Conservation (phyloP, 2,888 invertebrate genomes). For the Gasteruption jaculator region DNA sequence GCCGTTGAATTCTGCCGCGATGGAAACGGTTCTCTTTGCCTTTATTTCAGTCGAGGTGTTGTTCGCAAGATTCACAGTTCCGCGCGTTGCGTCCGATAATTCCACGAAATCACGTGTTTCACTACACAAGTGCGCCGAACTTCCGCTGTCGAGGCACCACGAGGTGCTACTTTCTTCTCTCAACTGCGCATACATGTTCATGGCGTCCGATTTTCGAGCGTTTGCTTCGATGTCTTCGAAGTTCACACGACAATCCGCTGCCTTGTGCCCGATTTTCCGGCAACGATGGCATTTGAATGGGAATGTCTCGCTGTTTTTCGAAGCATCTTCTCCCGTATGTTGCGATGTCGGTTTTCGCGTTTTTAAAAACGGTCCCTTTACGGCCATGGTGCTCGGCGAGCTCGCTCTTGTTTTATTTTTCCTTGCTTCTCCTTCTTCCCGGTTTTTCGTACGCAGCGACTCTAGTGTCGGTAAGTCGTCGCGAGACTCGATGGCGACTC, state of each 20-base stretch:
- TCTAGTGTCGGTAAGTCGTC: too few relatives aligned
- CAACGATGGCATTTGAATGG: slow-evolving; percentile 7
- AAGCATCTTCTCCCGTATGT: slow-evolving; percentile 4
- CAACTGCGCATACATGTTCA: slow-evolving; percentile 1
- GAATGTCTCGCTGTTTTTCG: slow-evolving; percentile 1
- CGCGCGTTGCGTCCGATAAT: slow-evolving; percentile 6
- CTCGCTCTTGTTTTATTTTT: too few relatives aligned
- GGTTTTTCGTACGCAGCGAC: slow-evolving; percentile 10
- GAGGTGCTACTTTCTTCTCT: neutral
- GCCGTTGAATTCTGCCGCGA: slow-evolving; percentile 1
- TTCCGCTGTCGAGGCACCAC: slow-evolving; percentile 22
- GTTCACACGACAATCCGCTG: slow-evolving; percentile 9
- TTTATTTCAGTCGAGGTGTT: slow-evolving; percentile 15
- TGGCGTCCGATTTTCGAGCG: neutral
- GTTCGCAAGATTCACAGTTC: slow-evolving; percentile 18
- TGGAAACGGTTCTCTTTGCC: slow-evolving; percentile 10
- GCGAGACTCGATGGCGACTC: too few relatives aligned
- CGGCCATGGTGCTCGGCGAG: too few relatives aligned
- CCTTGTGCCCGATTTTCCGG: slow-evolving; percentile 13
- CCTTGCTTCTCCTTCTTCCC: slow-evolving; percentile 12
- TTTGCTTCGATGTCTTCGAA: slow-evolving; percentile 5
- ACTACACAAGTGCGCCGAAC: slow-evolving; percentile 19
- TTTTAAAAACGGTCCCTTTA: too few relatives aligned
- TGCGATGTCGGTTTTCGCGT: neutral
- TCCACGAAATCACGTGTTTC: slow-evolving; percentile 12